These are phyloP conservation scores for Antennarius maculatus DNA, from an alignment of 2,797 vertebrate species.

Conservation along the genomic window DNA sequence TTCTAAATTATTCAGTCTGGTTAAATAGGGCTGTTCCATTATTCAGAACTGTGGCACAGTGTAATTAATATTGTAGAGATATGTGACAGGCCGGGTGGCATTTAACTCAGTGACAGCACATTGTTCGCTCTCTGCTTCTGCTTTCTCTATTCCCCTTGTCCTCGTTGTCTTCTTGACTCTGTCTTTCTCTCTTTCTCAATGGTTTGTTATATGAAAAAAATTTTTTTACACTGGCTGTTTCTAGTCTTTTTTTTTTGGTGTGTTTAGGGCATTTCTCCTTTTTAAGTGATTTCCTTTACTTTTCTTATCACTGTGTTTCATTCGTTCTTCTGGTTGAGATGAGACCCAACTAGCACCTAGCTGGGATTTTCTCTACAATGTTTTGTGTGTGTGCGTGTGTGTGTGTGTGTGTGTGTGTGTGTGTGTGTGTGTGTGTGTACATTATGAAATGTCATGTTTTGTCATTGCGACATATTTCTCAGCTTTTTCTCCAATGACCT, in stretches of 20 bases:
- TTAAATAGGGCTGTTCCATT: conserved; percentile 87
- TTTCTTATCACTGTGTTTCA: conserved; percentile 14
- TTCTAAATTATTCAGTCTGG: conserved; percentile 85
- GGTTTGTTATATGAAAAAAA: conserved; percentile 5
- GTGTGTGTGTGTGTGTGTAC: neutral
- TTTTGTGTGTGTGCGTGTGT: conserved; percentile 4
- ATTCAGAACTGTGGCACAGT: conserved; percentile 81
- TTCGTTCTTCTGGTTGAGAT: conserved; percentile 1
- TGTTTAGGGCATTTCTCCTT: neutral
- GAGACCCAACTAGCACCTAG: neutral
- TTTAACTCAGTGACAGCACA: conserved; percentile 73
- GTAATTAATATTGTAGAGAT: conserved; percentile 88
- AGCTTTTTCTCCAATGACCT: conserved; percentile 20
- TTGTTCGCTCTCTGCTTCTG: conserved; percentile 46
- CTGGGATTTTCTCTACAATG: conserved; percentile 21
- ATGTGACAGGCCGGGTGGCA: conserved; percentile 81
- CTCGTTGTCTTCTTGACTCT: conserved; percentile 22
- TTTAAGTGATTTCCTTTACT: conserved; percentile 13
- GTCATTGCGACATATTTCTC: conserved; percentile 40
- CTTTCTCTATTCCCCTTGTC: conserved; percentile 32
- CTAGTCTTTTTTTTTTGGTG: conserved; percentile 3
- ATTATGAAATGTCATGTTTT: conserved; percentile 17
- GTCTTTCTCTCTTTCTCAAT: conserved; percentile 17
- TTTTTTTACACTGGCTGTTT: neutral
- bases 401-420: conserved; percentile 1